Conservation (phyloP, 2,888 invertebrate genomes). For the Oscheius myriophilus region DNA sequence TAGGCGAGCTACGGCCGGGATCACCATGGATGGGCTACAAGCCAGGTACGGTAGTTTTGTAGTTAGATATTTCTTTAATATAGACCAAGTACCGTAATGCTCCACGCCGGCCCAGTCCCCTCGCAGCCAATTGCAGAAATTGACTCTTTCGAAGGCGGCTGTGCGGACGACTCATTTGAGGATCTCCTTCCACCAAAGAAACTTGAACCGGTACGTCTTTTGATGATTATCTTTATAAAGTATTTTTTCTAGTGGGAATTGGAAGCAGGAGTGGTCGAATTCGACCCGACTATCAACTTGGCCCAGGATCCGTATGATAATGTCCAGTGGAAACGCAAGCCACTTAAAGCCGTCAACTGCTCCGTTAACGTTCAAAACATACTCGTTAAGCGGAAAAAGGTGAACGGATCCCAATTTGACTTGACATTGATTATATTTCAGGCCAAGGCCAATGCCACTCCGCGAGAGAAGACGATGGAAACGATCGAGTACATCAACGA, state of each 20-base stretch:
- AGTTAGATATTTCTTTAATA: no score
- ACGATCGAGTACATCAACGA: constrained; percentile 26
- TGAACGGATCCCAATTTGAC: neutral
- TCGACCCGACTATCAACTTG: constrained; percentile 2
- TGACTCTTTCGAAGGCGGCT: constrained; percentile 5
- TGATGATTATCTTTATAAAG: neutral
- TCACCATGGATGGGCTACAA: neutral
- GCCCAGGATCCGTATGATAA: constrained; percentile 21
- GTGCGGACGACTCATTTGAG: constrained; percentile 4
- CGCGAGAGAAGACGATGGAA: constrained; percentile 16
- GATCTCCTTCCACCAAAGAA: constrained; percentile 1
- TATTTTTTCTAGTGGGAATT: constrained; percentile 28
- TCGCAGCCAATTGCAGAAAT: neutral
- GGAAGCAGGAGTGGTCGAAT: neutral
- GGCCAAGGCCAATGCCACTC: neutral
- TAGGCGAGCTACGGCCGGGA: constrained; percentile 7
- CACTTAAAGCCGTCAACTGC: constrained; percentile 1
- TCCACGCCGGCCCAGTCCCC: neutral
- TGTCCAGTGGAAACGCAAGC: constrained; percentile 20
- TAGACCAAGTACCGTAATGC: constrained; percentile 24
- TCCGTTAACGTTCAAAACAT: neutral
- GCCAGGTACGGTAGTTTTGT: neutral
- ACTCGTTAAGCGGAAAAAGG: constrained; percentile 5
- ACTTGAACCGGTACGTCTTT: constrained; percentile 5
- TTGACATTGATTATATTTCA: neutral